Evolutionary conservation across 2,797 vertebrate species (phyloP), one percentile per base, ranked within the genome.

Genomic region (Cynodonichthys magdalenae): DNA sequence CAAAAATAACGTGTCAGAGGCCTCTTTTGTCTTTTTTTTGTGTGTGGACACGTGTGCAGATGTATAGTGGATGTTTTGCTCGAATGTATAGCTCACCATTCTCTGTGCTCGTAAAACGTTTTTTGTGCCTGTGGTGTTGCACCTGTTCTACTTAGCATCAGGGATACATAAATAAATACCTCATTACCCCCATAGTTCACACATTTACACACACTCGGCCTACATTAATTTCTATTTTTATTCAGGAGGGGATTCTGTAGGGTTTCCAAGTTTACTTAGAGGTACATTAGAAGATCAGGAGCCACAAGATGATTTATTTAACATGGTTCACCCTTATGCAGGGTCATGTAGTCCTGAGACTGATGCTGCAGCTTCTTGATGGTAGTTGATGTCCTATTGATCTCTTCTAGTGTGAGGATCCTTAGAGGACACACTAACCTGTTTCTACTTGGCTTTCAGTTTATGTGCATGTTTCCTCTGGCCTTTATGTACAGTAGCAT

Each of bases 61-160:
- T 60, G 42, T 28, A 67, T 47, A 39, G 14, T 39, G 34, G 53
- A 52, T 54, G 47, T 70, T 70, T 72, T 52, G 72, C 62, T 74
- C 34, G n/a, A 65, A 59, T 56, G 64, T 72, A 44, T 15, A 66
- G 52, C 41, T 57, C 63, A 74, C 55, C 12, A 55, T n/a, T 42
- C 53, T 62, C 75, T 72, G 27, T 66, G 71, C 82, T 59, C 58
- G 66, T 70, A 72, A 77, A 84, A 63, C 34, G 18, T 83, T 81
- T 8, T 84, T 51, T 83, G 88, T 87, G 88, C 90, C 89, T 68
- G 82, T 66, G 80, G 88, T 83, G 81, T 77, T 90, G 83, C 92
- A 91, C 89, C 89, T 93, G 91, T 90, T 92, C 82, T 70, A 55
- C 80, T 67, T 79, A 72, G 87, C 85, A 87, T 89, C 90, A 86